Conservation (phyloP, 1,140 invertebrate species). For the Leptinotarsa undecemlineata region DNA sequence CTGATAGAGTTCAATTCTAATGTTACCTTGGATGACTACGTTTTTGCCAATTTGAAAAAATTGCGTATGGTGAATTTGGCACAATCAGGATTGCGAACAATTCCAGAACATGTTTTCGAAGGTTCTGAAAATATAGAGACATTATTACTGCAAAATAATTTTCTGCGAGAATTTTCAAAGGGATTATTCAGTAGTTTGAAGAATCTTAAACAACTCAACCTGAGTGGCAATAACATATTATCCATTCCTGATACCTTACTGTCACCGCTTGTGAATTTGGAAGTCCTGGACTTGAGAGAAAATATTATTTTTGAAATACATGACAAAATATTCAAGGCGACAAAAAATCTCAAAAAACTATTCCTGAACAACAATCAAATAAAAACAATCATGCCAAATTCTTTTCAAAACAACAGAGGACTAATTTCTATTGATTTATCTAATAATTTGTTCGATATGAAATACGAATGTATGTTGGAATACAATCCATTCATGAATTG, state of each 20-base stretch:
- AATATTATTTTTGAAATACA: background rate
- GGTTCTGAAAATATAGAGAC: background rate
- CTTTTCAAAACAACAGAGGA: background rate
- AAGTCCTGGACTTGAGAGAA: background rate
- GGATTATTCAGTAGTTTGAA: background rate
- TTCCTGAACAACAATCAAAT: background rate
- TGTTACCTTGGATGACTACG: slow-evolving; percentile 1
- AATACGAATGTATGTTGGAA: background rate
- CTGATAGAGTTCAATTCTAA: background rate
- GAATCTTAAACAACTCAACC: background rate
- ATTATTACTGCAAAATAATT: background rate
- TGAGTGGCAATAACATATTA: background rate
- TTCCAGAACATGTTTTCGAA: slow-evolving; percentile 1
- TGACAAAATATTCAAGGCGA: background rate
- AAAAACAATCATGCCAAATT: background rate
- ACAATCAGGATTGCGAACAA: background rate
- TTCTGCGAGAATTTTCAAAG: background rate
- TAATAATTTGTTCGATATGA: background rate
- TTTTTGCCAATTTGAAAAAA: background rate
- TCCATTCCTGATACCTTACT: background rate
- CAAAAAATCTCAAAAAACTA: background rate
- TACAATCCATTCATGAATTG: background rate
- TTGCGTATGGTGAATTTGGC: background rate
- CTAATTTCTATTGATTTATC: background rate
- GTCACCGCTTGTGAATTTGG: background rate